A percentile compares a stretch with the other conserved stretches of the same genome.
Conservation (phyloP, 2,113 vertebrate genomes). For the Apeltes quadracus region DNA sequence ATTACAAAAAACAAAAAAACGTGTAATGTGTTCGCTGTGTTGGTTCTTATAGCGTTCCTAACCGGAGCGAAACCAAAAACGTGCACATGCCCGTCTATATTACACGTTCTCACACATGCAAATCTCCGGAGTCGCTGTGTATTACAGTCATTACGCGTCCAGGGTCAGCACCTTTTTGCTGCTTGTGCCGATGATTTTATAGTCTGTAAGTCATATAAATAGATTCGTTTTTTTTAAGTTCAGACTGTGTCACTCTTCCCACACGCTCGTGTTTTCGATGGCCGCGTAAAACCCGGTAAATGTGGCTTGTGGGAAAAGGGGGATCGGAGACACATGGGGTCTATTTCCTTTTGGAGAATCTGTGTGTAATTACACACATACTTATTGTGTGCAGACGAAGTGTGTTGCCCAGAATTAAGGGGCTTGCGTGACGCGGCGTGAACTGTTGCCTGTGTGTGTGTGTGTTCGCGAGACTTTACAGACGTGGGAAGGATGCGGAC, state of each 20-base stretch:
- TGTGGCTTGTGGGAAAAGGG: constrained; percentile 59
- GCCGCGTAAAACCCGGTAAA: constrained; percentile 40
- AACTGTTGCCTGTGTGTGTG: constrained; percentile 46
- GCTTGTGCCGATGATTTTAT: constrained; percentile 12
- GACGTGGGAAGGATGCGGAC: constrained; percentile 79
- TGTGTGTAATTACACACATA: constrained; percentile 76
- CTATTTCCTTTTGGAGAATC: constrained; percentile 73
- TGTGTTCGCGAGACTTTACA: constrained; percentile 55
- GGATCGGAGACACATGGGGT: constrained; percentile 51
- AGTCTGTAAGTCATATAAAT: not conserved
- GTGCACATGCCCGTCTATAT: constrained; percentile 48
- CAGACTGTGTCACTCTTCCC: constrained; percentile 7
- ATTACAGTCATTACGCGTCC: constrained; percentile 2
- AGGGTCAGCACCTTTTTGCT: constrained; percentile 43
- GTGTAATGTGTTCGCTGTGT: constrained; percentile 36
- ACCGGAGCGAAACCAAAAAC: constrained; percentile 24
- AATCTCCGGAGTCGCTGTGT: constrained; percentile 7
- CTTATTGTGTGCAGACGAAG: constrained; percentile 79
- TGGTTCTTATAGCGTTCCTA: constrained; percentile 31
- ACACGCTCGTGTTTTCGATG: constrained; percentile 45
- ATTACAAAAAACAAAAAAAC: constrained; percentile 25
- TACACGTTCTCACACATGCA: constrained; percentile 45
- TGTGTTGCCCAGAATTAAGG: constrained; percentile 67
- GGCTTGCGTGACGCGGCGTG: constrained; percentile 50
- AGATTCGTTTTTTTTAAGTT: not conserved